Evolutionary conservation across 2,888 invertebrate genomes (phyloP).

Genomic region (Eurytoma adleriae): DNA sequence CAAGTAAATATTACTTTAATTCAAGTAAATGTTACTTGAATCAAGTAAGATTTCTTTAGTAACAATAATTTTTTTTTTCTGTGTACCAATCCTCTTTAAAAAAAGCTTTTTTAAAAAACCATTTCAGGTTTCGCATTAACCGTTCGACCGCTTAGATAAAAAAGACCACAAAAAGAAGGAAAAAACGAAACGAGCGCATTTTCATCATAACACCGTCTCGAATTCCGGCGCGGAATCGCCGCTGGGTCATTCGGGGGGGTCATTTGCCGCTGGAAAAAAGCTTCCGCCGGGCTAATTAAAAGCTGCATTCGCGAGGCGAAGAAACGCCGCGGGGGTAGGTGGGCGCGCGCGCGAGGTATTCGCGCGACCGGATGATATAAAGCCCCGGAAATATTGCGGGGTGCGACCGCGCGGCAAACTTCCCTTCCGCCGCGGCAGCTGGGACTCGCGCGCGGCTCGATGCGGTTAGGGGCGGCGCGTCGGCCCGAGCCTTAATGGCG

Average conservation of each 20-base stretch:
- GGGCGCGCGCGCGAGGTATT: conserved; percentile 7
- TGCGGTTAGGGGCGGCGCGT: background rate
- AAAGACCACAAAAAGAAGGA: too few species aligned
- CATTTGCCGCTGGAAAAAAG: conserved; percentile 11
- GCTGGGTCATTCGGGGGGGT: background rate
- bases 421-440: background rate
- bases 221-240: background rate
- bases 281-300: conserved; percentile 31
- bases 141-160: too few species aligned
- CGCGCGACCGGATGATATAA: conserved; percentile 26
- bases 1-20: too few species aligned
- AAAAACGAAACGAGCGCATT: too few species aligned
- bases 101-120: too few species aligned
- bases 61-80: too few species aligned
- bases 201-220: background rate
- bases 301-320: background rate
- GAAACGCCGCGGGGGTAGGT: background rate
- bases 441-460: background rate
- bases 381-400: conserved; percentile 39
- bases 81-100: too few species aligned
- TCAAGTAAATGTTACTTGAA: too few species aligned
- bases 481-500: conserved; percentile 3
- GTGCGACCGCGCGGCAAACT: background rate
- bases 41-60: too few species aligned
- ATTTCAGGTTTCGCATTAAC: too few species aligned